These are phyloP conservation scores for Linnaemya tessellans DNA, from an alignment of 2,888 invertebrate genomes.

Conservation along the genomic window DNA sequence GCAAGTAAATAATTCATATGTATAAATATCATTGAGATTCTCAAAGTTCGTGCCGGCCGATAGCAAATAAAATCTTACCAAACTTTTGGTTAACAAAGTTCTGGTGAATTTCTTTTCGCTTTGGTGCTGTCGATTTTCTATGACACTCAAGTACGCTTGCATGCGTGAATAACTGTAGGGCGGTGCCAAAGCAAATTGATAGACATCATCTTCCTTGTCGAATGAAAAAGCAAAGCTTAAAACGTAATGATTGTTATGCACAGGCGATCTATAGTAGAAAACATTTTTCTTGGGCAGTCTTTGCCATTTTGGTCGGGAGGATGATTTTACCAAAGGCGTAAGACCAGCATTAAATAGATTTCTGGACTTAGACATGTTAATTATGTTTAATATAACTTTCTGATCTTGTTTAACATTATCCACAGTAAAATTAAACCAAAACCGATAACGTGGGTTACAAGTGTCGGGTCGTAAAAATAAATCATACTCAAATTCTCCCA, in stretches of 20 bases:
- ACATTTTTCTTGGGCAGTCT: constrained; percentile 91
- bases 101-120: constrained; percentile 86
- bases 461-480: constrained; percentile 98
- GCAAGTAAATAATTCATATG: constrained; percentile 75
- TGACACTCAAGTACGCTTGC: constrained; percentile 91
- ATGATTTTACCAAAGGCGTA: constrained; percentile 97
- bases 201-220: constrained; percentile 96
- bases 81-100: constrained; percentile 87
- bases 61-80: constrained; percentile 84
- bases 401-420: constrained; percentile 97
- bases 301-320: constrained; percentile 95
- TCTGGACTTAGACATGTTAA: constrained; percentile 96
- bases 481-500: constrained; percentile 98
- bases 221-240: constrained; percentile 97
- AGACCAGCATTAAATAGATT: constrained; percentile 95
- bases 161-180: constrained; percentile 98
- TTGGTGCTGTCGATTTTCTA: constrained; percentile 86
- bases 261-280: constrained; percentile 95
- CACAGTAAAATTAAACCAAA: constrained; percentile 99
- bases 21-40: not conserved
- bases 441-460: constrained; percentile 94
- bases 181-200: constrained; percentile 96
- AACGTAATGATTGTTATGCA: constrained; percentile 95
- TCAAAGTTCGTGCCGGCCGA: no score
- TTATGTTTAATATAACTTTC: constrained; percentile 97